These are phyloP conservation scores for Steinernema feltiae DNA, from an alignment of 1,140 invertebrate species.

Conservation along the genomic window DNA sequence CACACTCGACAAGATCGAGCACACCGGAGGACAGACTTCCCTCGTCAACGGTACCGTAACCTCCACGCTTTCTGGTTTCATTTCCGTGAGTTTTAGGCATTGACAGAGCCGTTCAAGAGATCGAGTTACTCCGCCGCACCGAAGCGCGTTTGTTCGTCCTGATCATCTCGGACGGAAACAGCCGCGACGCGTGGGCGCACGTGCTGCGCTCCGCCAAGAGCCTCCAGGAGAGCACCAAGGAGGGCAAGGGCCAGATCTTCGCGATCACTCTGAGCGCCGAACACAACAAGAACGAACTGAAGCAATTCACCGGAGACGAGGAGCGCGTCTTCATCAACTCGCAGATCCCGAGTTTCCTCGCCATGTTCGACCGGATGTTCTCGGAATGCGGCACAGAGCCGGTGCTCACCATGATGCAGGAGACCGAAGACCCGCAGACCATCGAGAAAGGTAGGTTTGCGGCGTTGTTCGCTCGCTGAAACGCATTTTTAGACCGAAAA, in stretches of 20 bases:
- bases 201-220: background rate
- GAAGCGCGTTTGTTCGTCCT: constrained; percentile 25
- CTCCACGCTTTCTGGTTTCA: background rate
- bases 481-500: background rate
- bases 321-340: constrained; percentile 13
- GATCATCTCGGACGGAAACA: constrained; percentile 33
- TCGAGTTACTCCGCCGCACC: constrained; percentile 16
- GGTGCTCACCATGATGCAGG: background rate
- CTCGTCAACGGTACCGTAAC: constrained; percentile 21
- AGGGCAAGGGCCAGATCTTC: background rate
- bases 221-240: background rate
- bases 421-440: constrained; percentile 1
- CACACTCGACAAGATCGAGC: constrained; percentile 23
- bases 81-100: background rate
- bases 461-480: too few relatives aligned
- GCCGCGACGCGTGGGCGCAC: constrained; percentile 28
- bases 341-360: background rate
- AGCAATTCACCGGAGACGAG: constrained; percentile 7
- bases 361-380: background rate
- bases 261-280: background rate
- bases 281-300: background rate
- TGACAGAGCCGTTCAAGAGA: constrained; percentile 14
- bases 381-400: background rate
- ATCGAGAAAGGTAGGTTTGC: background rate
- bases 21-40: constrained; percentile 35